These are phyloP conservation scores for Oligia strigilis DNA, from an alignment of 2,888 invertebrate species.

Conservation along the genomic window DNA sequence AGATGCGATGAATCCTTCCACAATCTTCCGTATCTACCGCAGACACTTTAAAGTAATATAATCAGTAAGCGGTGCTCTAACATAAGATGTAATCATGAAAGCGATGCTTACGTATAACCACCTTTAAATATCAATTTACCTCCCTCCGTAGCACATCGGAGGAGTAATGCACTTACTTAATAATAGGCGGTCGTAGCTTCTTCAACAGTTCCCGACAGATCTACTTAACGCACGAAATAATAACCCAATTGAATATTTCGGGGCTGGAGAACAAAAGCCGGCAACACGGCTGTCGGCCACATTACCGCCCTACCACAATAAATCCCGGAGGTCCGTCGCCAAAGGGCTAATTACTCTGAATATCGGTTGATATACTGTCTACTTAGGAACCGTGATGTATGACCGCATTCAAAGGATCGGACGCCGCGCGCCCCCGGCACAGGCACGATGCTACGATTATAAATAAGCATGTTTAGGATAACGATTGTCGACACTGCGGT, in stretches of 20 bases:
- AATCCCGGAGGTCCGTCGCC: conserved; percentile 90
- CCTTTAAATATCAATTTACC: conserved; percentile 55
- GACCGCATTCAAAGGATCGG: conserved; percentile 86
- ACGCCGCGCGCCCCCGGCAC: conserved; percentile 84
- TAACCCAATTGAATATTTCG: conserved; percentile 86
- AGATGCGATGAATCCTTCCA: neutral
- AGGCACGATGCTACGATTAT: conserved; percentile 83
- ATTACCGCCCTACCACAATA: conserved; percentile 89
- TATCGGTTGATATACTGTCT: conserved; percentile 90
- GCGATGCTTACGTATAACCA: conserved; percentile 16
- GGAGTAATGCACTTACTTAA: conserved; percentile 56
- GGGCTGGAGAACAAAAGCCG: conserved; percentile 86
- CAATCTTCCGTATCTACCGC: neutral
- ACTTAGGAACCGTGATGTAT: conserved; percentile 90
- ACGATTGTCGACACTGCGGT: conserved; percentile 80
- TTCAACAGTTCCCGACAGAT: conserved; percentile 65
- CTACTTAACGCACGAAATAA: conserved; percentile 73
- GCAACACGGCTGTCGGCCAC: conserved; percentile 88
- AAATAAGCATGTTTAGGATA: conserved; percentile 88
- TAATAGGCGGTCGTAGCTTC: conserved; percentile 64
- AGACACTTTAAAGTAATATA: neutral
- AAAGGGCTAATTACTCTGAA: conserved; percentile 89
- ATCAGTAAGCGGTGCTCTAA: conserved; percentile 12
- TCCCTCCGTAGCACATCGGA: conserved; percentile 29
- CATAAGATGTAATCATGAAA: conserved; percentile 39